Percentiles rank a stretch among this genome's conserved stretches.
Conservation (phyloP, 2,888 invertebrate genomes). For the Ochlodes sylvanus region DNA sequence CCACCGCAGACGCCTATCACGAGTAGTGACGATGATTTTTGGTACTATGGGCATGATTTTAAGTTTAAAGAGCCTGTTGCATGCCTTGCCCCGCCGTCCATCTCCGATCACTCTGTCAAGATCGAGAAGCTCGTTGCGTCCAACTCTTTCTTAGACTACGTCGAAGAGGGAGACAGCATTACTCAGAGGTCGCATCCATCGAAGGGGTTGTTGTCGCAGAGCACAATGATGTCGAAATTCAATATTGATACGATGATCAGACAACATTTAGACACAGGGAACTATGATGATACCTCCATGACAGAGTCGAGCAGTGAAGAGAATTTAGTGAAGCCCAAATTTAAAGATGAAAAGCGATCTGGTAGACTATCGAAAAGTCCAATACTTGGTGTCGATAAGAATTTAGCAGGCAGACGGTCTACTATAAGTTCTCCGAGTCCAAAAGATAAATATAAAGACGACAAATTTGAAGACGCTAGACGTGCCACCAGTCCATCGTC, state of each 20-base stretch:
- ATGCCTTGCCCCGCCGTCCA: conserved; percentile 69
- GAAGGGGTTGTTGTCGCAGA: conserved; percentile 70
- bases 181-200: conserved; percentile 65
- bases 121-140: conserved; percentile 69
- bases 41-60: conserved; percentile 79
- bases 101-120: conserved; percentile 71
- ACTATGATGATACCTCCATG: conserved; percentile 72
- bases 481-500: conserved; percentile 1
- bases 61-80: conserved; percentile 71
- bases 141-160: conserved; percentile 71
- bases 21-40: conserved; percentile 77
- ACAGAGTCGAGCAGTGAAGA: conserved; percentile 78
- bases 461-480: neutral
- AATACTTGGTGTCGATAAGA: conserved; percentile 43
- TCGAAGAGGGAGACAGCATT: conserved; percentile 71
- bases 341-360: conserved; percentile 48
- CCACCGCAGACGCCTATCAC: conserved; percentile 72
- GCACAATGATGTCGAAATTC: conserved; percentile 79
- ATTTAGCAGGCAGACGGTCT: conserved; percentile 13
- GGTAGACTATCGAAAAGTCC: conserved; percentile 60
- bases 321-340: conserved; percentile 61
- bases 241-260: conserved; percentile 69
- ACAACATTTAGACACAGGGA: conserved; percentile 74
- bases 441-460: conserved; percentile 4
- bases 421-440: conserved; percentile 12